Evolutionary conservation across 2,797 vertebrate genomes (phyloP), one percentile per base, ranked within the genome.

Genomic region (Cyclopterus lumpus): DNA sequence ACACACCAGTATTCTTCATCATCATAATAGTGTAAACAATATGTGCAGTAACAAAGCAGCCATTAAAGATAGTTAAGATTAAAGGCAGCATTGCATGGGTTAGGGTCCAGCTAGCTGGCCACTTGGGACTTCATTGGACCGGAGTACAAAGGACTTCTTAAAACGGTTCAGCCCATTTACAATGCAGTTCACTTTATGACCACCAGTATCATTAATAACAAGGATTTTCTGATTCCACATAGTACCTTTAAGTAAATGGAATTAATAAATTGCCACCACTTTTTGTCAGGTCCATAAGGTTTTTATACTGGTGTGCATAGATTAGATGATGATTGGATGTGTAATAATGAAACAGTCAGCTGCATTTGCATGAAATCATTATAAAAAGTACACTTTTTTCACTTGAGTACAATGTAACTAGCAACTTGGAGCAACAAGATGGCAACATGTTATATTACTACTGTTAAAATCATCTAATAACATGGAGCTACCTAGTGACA

Each of bases 401-500:
- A 58, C 18, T 34, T 20, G 4, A 32, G 8, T 28, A 55, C 28
- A 4, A 15, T 22, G 4, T 28, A 54, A 30, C 26, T 16, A 26
- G 30, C 4, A 64, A 28, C 10, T 7, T 54, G 22, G 54, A 67
- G 11, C 9, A 59, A 59, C 20, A 14, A 46, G 53, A 44, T 57
- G 22, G 15, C 30, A 38, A 14, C 22, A n/a, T 24, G 36, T 51
- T 8, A 20, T 38, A 28, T 53, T 62, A 18, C 40, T 24, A 8
- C 53, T 57, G 20, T 62, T 61, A 28, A 11, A 34, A 46, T 6
- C 26, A 40, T 40, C 38, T 6, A 15, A 5, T n/a, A 48, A 48
- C 20, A 24, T 3, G 32, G 22, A 74, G 36, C 71, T 49, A 60
- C n/a, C 66, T 62, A 42, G 72, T 57, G 67, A 10, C 16, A 28